Evolutionary conservation across 2,797 vertebrate genomes (phyloP), one percentile per base, ranked within the genome.

Genomic region (Ara ararauna): DNA sequence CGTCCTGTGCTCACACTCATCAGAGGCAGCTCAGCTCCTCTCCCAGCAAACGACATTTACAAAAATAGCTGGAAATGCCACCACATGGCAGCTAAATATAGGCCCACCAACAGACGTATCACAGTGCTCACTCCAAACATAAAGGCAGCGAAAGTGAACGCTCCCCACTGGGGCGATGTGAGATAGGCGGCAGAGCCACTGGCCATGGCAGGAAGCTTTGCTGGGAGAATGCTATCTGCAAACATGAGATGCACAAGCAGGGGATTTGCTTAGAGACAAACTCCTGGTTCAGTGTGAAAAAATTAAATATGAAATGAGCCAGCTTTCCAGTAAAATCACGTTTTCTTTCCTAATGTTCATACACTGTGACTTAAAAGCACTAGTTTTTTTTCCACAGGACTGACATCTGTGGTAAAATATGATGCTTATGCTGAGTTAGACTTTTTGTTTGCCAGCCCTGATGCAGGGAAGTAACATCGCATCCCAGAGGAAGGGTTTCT

Each of bases 61-160:
- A 77, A 89, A 97, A 97, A 97, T 91, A 97, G 65, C 88, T 95
- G 85, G 93, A 95, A 96, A 96, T 94, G 94, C 96, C 91, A 65
- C 89, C 78, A 34, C 89, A 86, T n/a, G 26, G 74, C 73, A 93
- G 86, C 89, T 97, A 97, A 97, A 97, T 89, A 96, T 89, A 98
- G 90, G 58, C 40, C 8, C 64, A 58, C 50, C 5, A 16, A 83
- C 67, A 76, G 96, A 75, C 9, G 14, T 94, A 74, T 68, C 7
- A 3, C 66, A 65, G 50, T 2, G 4, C 89, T 70, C 21, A 1
- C 62, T 91, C 76, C 30, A 48, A 68, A 90, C 20, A 15, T 42
- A 54, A 29, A 54, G 60, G 48, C 1, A 44, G 75, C 1, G 3
- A 51, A 40, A 53, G 47, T 51, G 64, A 44, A 16, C 0, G 50